phyloP scores from a whole-genome alignment of 2,113 vertebrate species.

The Etheostoma cragini region DNA sequence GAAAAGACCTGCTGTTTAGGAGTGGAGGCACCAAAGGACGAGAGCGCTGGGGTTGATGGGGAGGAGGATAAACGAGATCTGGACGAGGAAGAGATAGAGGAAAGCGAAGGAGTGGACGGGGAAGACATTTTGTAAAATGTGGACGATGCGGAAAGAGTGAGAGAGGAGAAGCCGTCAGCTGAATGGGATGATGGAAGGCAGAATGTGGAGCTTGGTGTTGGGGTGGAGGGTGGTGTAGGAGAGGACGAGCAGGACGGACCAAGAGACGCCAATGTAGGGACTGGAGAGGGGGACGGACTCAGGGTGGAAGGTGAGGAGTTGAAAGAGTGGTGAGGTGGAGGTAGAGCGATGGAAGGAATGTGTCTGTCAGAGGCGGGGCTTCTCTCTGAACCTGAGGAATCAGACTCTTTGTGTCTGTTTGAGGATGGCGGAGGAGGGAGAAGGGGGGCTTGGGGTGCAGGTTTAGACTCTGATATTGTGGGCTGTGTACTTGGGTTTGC shows the following conservation, averaged over 20 bases:
- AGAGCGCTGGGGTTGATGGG: constrained; percentile 53
- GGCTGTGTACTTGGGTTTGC: constrained; percentile 12
- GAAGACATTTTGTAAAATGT: constrained; percentile 56
- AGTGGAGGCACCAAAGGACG: constrained; percentile 37
- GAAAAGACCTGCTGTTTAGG: constrained; percentile 85
- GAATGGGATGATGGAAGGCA: constrained; percentile 44
- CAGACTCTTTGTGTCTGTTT: constrained; percentile 56
- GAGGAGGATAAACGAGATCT: constrained; percentile 71
- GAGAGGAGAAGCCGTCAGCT: constrained; percentile 26
- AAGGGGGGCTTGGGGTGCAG: constrained; percentile 28
- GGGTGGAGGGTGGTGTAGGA: constrained; percentile 42
- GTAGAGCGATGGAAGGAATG: constrained; percentile 28
- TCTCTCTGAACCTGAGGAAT: constrained; percentile 78
- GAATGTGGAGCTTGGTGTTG: constrained; percentile 9
- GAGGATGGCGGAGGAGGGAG: constrained; percentile 47
- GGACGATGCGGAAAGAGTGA: constrained; percentile 21
- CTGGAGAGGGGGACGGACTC: constrained; percentile 87
- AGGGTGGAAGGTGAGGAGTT: constrained; percentile 58
- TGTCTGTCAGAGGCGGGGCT: constrained; percentile 61
- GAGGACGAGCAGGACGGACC: constrained; percentile 13
- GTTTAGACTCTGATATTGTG: constrained; percentile 28
- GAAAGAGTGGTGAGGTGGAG: constrained; percentile 25
- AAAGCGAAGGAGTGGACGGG: constrained; percentile 68
- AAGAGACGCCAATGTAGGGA: neutral
- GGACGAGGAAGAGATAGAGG: constrained; percentile 50